phyloP scores from a whole-genome alignment of 2,888 invertebrate genomes.

The Hyposoter dolosus region DNA sequence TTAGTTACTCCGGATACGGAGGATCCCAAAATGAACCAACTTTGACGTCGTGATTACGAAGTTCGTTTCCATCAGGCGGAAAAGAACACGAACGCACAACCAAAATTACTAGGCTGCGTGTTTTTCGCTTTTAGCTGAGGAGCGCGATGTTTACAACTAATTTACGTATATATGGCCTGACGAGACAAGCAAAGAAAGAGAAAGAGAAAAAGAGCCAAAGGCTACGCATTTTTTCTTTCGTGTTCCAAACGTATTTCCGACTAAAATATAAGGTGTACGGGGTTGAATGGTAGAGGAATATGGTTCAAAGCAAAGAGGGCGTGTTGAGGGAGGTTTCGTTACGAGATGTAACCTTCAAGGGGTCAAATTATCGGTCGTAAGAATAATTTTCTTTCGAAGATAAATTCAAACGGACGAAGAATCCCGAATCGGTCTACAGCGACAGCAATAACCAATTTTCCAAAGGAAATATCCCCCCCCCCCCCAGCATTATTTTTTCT shows the following conservation, averaged over 20 bases:
- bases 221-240: background rate
- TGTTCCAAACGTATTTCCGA: conserved; percentile 5
- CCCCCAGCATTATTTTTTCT: background rate
- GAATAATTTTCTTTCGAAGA: conserved; percentile 34
- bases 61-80: conserved; percentile 41
- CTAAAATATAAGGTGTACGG: conserved; percentile 21
- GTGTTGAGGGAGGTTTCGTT: conserved; percentile 6
- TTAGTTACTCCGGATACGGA: background rate
- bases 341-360: conserved; percentile 39
- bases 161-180: conserved; percentile 50
- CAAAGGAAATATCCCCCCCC: background rate
- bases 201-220: background rate
- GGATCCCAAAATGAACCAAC: background rate
- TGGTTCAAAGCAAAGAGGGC: conserved; percentile 1
- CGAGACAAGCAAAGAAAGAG: conserved; percentile 7
- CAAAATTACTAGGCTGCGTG: conserved; percentile 58
- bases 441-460: background rate
- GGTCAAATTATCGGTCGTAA: conserved; percentile 61
- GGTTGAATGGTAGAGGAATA: background rate
- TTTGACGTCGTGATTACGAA: conserved; percentile 45
- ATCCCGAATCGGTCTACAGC: background rate
- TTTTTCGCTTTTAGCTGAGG: conserved; percentile 8
- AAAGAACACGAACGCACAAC: conserved; percentile 31
- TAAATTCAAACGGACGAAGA: background rate
- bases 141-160: conserved; percentile 57